Evolutionary conservation across 1,140 invertebrate genomes (phyloP).

Genomic region (Metopolophium dirhodum): DNA sequence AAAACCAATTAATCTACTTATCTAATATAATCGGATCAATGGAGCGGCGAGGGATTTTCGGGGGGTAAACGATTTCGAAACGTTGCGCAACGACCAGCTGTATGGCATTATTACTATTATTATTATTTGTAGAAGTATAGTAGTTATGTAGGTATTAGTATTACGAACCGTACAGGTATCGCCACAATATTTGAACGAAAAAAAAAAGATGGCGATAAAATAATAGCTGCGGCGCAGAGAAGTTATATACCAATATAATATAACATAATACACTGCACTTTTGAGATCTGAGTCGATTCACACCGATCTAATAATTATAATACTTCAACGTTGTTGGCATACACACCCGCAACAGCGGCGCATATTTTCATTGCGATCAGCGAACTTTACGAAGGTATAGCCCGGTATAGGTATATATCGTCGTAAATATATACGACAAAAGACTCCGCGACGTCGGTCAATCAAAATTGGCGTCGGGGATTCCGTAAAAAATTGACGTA

Average conservation of each 20-base stretch:
- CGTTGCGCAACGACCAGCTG: not conserved
- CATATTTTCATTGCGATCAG: no score
- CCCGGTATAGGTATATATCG: no score
- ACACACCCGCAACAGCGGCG: no score
- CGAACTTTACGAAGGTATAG: no score
- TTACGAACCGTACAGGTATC: not conserved
- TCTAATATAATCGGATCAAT: not conserved
- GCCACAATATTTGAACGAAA: not conserved
- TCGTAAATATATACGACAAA: not conserved
- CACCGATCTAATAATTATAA: no score
- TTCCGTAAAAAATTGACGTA: not conserved
- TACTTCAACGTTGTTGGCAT: no score
- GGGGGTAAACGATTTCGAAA: not conserved
- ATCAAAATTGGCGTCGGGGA: not conserved
- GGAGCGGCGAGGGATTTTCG: not conserved
- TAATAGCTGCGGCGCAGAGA: not conserved
- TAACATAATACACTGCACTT: not conserved
- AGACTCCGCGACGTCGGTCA: no score
- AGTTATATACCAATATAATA: not conserved
- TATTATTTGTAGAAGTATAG: not conserved
- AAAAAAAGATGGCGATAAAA: not conserved
- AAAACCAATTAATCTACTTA: constrained; percentile 23
- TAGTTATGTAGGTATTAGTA: not conserved
- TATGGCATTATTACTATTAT: not conserved
- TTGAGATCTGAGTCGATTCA: not conserved